A percentile compares a stretch with the other conserved stretches of the same genome.
These are phyloP conservation scores for Xyrichtys novacula DNA, from an alignment of 2,797 vertebrate genomes.

Conservation along the genomic window DNA sequence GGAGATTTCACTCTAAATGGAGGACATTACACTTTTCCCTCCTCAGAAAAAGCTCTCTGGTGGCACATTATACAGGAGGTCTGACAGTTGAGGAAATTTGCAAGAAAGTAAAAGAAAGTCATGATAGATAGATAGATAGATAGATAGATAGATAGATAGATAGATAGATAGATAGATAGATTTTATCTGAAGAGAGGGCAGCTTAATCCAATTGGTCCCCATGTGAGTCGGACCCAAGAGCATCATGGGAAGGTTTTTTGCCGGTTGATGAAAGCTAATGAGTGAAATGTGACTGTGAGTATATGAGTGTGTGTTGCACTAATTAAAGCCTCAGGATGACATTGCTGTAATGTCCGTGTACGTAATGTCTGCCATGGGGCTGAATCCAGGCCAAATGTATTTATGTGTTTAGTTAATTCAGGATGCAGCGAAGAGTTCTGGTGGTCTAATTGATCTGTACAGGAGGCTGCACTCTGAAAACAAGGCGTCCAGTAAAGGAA, in stretches of 20 bases:
- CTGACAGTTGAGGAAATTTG: conserved; percentile 1
- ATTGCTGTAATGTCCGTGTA: too few relatives aligned
- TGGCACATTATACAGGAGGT: background rate
- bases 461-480: conserved; percentile 58
- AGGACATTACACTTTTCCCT: conserved; percentile 2
- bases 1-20: conserved; percentile 2
- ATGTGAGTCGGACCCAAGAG: conserved; percentile 61
- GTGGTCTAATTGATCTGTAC: conserved; percentile 74
- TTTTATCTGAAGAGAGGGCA: conserved; percentile 45
- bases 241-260: conserved; percentile 59
- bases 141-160: conserved; percentile 45
- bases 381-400: conserved; percentile 79
- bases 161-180: conserved; percentile 15
- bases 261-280: conserved; percentile 73
- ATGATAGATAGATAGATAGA: conserved; percentile 54
- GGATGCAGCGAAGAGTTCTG: conserved; percentile 79
- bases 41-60: background rate
- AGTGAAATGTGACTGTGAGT: conserved; percentile 52
- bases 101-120: background rate
- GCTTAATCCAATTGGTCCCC: conserved; percentile 76
- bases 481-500: conserved; percentile 67
- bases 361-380: conserved; percentile 80
- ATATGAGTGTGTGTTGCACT: conserved; percentile 31
- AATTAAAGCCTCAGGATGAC: conserved; percentile 77
- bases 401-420: conserved; percentile 84